Percentiles rank a stretch among this genome's conserved stretches.
Evolutionary conservation across 2,797 vertebrate genomes (phyloP).

Genomic region (Craterocephalus amniculus): DNA sequence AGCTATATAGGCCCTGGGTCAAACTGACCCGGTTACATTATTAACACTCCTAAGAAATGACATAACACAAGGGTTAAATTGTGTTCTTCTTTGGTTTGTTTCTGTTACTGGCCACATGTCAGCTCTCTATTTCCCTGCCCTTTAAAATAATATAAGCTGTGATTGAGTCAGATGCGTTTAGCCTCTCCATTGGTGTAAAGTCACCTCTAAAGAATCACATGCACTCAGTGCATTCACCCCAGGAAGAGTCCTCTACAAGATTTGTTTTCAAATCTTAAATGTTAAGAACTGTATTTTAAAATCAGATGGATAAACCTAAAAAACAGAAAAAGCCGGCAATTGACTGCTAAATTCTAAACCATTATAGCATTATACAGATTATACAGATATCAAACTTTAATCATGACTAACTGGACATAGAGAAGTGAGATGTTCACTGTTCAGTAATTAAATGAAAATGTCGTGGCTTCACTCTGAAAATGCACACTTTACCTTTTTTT

Average conservation of each 20-base stretch:
- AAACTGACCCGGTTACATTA: too few relatives aligned
- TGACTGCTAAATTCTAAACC: not conserved
- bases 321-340: not conserved
- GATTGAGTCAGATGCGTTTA: not conserved
- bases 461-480: constrained; percentile 5
- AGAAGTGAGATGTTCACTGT: constrained; percentile 1
- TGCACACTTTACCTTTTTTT: constrained; percentile 2
- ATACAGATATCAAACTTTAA: constrained; percentile 6
- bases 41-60: too few relatives aligned
- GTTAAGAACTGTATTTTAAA: too few relatives aligned
- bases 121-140: not conserved
- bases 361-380: not conserved
- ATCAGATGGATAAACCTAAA: too few relatives aligned
- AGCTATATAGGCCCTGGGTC: too few relatives aligned
- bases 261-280: too few relatives aligned
- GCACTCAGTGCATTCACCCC: not conserved
- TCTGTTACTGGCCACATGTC: too few relatives aligned
- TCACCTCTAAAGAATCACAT: too few relatives aligned
- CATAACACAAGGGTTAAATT: too few relatives aligned
- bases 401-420: constrained; percentile 12
- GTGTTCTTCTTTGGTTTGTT: too few relatives aligned
- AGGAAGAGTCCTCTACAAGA: too few relatives aligned
- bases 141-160: not conserved
- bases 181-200: too few relatives aligned
- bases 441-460: constrained; percentile 29